Conservation (phyloP, 1,140 invertebrate genomes). For the Sweltsa coloradensis region DNA sequence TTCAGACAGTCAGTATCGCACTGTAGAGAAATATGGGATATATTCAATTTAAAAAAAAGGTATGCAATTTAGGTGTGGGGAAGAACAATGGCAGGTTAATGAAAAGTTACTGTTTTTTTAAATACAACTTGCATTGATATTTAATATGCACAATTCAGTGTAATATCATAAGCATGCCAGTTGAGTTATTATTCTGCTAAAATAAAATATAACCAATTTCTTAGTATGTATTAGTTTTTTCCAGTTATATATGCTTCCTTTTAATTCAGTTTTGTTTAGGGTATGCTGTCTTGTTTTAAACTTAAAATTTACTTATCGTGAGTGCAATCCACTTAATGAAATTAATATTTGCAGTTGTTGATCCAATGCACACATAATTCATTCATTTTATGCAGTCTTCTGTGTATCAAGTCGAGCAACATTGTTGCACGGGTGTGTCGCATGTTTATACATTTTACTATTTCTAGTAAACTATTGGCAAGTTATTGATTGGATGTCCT, state of each 20-base stretch:
- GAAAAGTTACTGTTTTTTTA: neutral
- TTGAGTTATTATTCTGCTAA: neutral
- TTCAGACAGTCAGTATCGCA: neutral
- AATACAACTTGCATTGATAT: neutral
- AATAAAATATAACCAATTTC: neutral
- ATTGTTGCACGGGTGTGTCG: no score
- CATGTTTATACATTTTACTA: no score
- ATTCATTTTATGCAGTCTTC: no score
- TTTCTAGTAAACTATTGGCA: no score
- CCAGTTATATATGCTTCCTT: neutral
- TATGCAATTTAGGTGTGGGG: neutral
- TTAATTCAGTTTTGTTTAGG: neutral
- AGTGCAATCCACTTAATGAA: neutral
- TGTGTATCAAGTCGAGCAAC: no score
- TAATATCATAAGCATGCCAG: neutral
- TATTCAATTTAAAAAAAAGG: neutral
- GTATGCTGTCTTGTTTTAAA: neutral
- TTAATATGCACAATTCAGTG: neutral
- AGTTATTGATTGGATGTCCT: no score
- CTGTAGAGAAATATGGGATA: neutral
- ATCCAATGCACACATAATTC: no score
- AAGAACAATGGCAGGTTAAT: neutral
- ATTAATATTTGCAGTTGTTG: neutral
- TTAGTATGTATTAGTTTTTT: neutral
- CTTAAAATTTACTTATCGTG: neutral